Evolutionary conservation across 2,797 vertebrate species (phyloP).

Genomic region (Bradypodion pumilum): DNA sequence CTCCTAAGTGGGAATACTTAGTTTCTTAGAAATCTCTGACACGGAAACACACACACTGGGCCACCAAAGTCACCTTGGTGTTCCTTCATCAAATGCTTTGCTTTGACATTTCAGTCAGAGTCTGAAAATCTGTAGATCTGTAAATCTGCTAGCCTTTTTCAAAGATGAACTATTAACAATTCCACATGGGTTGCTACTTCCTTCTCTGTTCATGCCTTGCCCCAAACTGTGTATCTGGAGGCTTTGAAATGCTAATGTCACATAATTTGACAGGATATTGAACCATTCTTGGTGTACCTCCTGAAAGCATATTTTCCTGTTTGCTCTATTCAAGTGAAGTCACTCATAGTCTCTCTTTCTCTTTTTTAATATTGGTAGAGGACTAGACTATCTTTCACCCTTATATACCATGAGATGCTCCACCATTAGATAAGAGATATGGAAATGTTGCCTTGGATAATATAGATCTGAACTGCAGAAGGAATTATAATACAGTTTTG

Average conservation of each 20-base stretch:
- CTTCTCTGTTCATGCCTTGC: not conserved
- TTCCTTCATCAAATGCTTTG: not conserved
- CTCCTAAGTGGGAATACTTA: not conserved
- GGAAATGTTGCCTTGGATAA: conserved; percentile 8
- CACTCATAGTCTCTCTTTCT: conserved; percentile 8
- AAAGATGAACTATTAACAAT: conserved; percentile 11
- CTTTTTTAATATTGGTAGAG: conserved; percentile 6
- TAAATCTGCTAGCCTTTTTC: not conserved
- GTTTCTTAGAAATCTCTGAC: not conserved
- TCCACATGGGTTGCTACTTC: not conserved
- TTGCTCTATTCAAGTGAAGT: not conserved
- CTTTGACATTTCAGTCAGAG: conserved; percentile 4
- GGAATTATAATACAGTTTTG: not conserved
- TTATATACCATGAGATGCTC: conserved; percentile 2
- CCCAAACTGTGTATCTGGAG: conserved; percentile 3
- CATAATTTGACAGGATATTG: conserved; percentile 6
- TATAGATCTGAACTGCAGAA: not conserved
- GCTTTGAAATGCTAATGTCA: conserved; percentile 39
- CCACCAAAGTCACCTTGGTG: not conserved
- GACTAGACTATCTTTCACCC: not conserved
- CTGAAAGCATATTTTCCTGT: conserved; percentile 8
- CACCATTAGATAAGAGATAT: conserved; percentile 2
- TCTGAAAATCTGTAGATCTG: not conserved
- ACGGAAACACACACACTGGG: no score
- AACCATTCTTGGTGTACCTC: not conserved